Conservation (phyloP, 2,797 vertebrate species). For the Sylvilagus floridanus region DNA sequence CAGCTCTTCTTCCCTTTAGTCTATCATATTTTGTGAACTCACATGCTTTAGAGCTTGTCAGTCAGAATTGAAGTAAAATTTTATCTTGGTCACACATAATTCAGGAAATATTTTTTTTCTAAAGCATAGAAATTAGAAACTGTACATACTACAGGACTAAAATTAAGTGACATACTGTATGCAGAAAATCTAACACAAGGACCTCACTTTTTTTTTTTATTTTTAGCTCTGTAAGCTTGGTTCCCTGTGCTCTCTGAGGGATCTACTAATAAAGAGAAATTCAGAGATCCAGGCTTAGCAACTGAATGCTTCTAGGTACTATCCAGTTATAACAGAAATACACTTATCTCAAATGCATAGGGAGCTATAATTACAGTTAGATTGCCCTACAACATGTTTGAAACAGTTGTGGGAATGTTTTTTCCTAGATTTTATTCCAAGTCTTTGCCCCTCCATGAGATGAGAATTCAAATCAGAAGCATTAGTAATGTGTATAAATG, state of each 20-base stretch:
- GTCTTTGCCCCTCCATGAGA: too few relatives aligned
- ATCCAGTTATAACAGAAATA: background rate
- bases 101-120: conserved; percentile 28
- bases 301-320: background rate
- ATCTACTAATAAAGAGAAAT: background rate
- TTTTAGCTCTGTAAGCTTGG: background rate
- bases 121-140: conserved; percentile 1
- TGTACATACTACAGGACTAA: background rate
- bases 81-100: conserved; percentile 37
- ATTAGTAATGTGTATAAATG: too few relatives aligned
- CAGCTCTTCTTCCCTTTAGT: background rate
- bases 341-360: background rate
- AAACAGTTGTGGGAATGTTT: background rate
- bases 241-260: background rate
- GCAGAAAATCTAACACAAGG: background rate
- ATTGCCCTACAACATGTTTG: background rate
- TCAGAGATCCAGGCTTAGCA: background rate
- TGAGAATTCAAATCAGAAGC: too few relatives aligned
- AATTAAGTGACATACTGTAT: conserved; percentile 26
- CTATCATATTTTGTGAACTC: background rate
- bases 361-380: background rate
- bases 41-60: background rate
- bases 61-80: background rate
- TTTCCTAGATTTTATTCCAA: too few relatives aligned
- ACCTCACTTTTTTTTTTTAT: background rate